These are phyloP conservation scores for Alexandromys fortis DNA, from an alignment of 2,113 vertebrate genomes.

Conservation along the genomic window DNA sequence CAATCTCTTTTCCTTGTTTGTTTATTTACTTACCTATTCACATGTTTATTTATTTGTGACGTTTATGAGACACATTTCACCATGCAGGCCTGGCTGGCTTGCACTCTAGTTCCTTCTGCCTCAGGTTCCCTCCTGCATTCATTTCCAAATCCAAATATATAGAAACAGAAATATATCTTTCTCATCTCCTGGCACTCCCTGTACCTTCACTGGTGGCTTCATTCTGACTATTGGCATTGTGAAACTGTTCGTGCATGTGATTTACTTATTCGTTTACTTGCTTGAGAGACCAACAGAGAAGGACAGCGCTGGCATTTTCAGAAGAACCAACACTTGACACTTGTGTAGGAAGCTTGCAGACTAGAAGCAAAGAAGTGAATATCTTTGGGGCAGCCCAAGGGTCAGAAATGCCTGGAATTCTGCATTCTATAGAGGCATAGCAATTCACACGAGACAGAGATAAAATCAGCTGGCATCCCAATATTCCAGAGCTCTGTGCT, in stretches of 20 bases:
- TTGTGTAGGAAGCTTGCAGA: accelerated
- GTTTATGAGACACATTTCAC: not conserved
- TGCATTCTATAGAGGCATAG: not conserved
- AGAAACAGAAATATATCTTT: not conserved
- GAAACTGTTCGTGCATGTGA: not conserved
- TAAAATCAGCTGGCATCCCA: accelerated
- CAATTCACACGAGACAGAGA: not conserved
- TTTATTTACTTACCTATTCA: not conserved
- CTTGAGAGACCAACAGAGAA: not conserved
- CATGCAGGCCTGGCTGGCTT: too few relatives aligned
- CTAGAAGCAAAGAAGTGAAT: accelerated
- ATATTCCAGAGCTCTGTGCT: accelerated
- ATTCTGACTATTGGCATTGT: not conserved
- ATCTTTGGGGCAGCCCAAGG: not conserved
- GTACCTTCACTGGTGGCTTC: not conserved
- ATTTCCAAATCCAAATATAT: not conserved
- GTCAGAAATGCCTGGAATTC: not conserved
- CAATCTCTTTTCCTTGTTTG: not conserved
- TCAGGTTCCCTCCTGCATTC: accelerated
- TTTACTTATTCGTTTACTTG: not conserved
- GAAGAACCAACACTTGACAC: not conserved
- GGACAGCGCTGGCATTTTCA: not conserved
- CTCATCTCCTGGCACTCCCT: not conserved
- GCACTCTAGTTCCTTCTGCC: not conserved
- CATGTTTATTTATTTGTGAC: not conserved